These are phyloP conservation scores for Ephydatia muelleri DNA, from an alignment of 37 sponge, comb jelly and placozoan genomes.

Conservation along the genomic window DNA sequence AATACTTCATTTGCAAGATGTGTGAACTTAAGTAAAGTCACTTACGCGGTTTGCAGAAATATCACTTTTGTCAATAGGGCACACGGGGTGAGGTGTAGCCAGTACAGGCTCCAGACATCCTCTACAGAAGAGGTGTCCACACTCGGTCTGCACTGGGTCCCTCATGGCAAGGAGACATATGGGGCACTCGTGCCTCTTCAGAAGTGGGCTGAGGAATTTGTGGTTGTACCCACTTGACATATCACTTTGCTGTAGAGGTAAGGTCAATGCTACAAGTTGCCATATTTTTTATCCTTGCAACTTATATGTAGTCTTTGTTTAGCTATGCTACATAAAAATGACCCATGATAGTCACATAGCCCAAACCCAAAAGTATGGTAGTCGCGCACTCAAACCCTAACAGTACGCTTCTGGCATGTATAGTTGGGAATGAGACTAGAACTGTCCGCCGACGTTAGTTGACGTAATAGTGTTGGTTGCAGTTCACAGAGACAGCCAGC, in stretches of 20 bases:
- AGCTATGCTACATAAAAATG: no score
- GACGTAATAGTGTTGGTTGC: no score
- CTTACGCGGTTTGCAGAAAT: conserved; percentile 10
- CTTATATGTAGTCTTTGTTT: no score
- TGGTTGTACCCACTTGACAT: conserved; percentile 1
- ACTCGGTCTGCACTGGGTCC: conserved; percentile 22
- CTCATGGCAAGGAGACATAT: conserved; percentile 9
- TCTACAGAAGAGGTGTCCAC: conserved; percentile 36
- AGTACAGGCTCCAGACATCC: conserved; percentile 17
- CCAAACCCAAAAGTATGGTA: no score
- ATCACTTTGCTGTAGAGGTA: not conserved
- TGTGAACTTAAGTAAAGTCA: not conserved
- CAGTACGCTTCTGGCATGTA: no score
- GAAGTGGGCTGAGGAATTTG: not conserved
- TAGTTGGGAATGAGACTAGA: no score
- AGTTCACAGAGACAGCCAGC: no score
- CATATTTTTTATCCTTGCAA: no score
- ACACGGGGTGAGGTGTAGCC: not conserved
- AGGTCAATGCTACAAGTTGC: not conserved
- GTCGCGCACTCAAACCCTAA: no score
- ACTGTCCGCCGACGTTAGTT: no score
- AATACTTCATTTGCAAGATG: not conserved
- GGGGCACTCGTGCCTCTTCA: conserved; percentile 13
- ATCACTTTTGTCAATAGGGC: conserved; percentile 14
- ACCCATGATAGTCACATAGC: no score